Conservation (phyloP, 2,113 vertebrate species). For the Ancistrus triradiatus region DNA sequence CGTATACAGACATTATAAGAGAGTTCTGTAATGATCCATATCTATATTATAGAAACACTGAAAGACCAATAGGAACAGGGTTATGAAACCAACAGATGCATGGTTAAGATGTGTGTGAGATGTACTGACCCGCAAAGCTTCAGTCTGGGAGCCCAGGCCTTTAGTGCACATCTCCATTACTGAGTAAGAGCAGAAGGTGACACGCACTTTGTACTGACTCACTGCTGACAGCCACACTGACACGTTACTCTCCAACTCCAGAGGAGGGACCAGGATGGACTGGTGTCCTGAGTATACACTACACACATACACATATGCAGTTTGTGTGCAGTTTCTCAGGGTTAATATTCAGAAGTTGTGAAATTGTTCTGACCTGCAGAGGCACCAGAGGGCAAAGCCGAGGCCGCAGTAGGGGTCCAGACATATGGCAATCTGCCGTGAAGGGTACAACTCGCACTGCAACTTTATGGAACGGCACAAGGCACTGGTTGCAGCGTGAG, state of each 20-base stretch:
- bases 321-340: background rate
- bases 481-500: conserved; percentile 90
- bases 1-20: too few species aligned
- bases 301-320: conserved; percentile 26
- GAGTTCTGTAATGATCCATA: too few species aligned
- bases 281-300: conserved; percentile 88
- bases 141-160: conserved; percentile 85
- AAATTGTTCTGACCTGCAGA: conserved; percentile 79
- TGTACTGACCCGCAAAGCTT: conserved; percentile 78
- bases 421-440: conserved; percentile 92
- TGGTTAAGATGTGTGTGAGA: background rate
- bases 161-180: conserved; percentile 99
- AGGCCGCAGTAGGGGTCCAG: conserved; percentile 95
- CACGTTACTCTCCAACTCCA: conserved; percentile 90
- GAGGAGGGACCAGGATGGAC: conserved; percentile 89
- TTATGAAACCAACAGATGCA: background rate
- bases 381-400: conserved; percentile 95
- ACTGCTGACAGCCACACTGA: conserved; percentile 91
- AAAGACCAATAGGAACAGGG: too few species aligned
- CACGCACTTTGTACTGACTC: conserved; percentile 90
- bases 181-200: conserved; percentile 94
- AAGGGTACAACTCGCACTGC: conserved; percentile 95
- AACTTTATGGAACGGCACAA: conserved; percentile 96
- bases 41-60: too few species aligned
- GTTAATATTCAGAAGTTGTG: background rate